Evolutionary conservation across 1,140 invertebrate species (phyloP).

Genomic region (Drosophila nebulosa): DNA sequence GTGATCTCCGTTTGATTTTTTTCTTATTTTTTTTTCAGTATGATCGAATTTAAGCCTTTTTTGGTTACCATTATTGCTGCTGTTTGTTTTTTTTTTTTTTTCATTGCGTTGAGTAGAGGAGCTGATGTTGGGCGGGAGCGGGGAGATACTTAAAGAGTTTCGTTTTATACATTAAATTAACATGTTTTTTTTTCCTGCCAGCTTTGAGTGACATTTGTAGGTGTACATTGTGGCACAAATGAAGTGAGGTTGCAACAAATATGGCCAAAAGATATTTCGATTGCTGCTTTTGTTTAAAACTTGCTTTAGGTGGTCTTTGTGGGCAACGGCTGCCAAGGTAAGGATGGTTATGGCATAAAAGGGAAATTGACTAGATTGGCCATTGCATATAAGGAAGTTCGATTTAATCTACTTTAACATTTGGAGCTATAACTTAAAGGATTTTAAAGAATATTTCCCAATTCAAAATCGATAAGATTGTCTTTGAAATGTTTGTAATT

Average conservation of each 20-base stretch:
- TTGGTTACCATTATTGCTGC: slow-evolving; percentile 37
- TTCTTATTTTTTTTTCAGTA: slow-evolving; percentile 24
- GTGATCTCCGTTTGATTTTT: slow-evolving; percentile 72
- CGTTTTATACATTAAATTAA: slow-evolving; percentile 70
- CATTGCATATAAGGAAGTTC: no score
- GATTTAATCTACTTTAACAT: no score
- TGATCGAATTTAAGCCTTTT: slow-evolving; percentile 46
- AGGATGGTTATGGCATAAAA: background rate
- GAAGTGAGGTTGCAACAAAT: slow-evolving; percentile 79
- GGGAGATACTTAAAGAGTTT: slow-evolving; percentile 31
- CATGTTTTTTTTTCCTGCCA: slow-evolving; percentile 58
- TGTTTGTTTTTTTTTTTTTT: background rate
- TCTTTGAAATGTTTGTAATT: no score
- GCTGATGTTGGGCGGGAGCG: no score
- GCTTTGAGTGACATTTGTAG: slow-evolving; percentile 77
- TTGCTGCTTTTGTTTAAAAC: slow-evolving; percentile 27
- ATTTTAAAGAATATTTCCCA: no score
- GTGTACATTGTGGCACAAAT: slow-evolving; percentile 79
- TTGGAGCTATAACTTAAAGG: no score
- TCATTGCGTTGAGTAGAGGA: background rate
- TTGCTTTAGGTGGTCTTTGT: background rate
- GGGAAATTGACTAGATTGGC: background rate
- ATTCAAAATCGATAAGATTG: no score
- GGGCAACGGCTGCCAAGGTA: slow-evolving; percentile 1
- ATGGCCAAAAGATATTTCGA: slow-evolving; percentile 49